A percentile compares a stretch with the other conserved stretches of the same genome.
These are phyloP conservation scores for Acanthosepion lycidas DNA, from an alignment of 2,888 invertebrate genomes.

Conservation along the genomic window DNA sequence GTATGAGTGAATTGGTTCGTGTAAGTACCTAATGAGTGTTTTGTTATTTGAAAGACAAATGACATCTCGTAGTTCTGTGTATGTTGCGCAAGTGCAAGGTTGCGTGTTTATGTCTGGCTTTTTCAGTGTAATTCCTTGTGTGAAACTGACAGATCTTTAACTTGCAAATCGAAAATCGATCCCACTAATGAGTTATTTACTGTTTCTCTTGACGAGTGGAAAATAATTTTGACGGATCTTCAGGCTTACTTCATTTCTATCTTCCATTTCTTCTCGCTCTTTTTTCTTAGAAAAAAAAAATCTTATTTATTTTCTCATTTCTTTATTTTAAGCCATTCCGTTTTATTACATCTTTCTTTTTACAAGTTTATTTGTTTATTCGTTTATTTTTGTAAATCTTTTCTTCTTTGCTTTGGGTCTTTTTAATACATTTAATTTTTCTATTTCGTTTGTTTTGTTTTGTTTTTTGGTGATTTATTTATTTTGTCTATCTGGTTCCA, in stretches of 20 bases:
- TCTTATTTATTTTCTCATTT: not conserved
- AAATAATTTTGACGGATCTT: conserved; percentile 11
- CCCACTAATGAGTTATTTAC: not conserved
- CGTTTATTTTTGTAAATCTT: not conserved
- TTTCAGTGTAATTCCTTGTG: not conserved
- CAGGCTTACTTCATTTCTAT: not conserved
- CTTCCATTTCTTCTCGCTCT: not conserved
- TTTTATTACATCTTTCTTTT: not conserved
- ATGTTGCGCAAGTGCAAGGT: not conserved
- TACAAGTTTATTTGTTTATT: no score
- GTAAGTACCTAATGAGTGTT: no score
- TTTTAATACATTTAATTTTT: not conserved
- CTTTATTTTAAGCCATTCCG: not conserved
- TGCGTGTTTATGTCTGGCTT: not conserved
- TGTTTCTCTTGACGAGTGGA: not conserved
- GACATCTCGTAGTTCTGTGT: not conserved
- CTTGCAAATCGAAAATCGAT: conserved; percentile 3
- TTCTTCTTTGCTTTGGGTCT: not conserved
- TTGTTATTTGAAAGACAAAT: no score
- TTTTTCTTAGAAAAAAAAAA: not conserved
- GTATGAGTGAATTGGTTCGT: no score
- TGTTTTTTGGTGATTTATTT: not conserved
- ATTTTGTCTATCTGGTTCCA: not conserved
- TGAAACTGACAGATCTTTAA: not conserved
- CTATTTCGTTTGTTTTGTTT: not conserved